Evolutionary conservation across 2,113 vertebrate species (phyloP).

Genomic region (Macrotus californicus): DNA sequence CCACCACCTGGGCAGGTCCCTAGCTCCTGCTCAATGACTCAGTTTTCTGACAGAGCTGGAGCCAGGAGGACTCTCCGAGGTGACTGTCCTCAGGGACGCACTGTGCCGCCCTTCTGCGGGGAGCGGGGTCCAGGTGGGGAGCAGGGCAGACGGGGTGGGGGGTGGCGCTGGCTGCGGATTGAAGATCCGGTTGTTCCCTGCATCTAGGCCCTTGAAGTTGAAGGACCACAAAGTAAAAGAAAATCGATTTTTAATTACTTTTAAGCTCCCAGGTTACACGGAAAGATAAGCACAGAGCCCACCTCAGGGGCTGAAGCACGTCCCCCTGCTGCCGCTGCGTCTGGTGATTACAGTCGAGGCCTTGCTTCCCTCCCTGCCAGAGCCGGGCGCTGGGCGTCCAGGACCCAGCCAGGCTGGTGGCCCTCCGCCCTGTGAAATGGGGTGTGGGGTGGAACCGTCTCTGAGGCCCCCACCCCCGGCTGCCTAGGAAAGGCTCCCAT

Average conservation of each 20-base stretch:
- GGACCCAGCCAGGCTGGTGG: neutral
- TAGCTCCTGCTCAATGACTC: fast-evolving
- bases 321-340: fast-evolving
- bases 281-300: neutral
- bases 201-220: neutral
- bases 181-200: neutral
- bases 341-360: neutral
- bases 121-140: too few species aligned
- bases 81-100: fast-evolving
- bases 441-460: neutral
- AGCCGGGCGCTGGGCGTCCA: neutral
- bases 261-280: neutral
- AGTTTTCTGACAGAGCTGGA: neutral
- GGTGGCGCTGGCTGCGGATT: neutral
- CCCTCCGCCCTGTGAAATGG: neutral
- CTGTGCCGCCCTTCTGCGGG: fast-evolving
- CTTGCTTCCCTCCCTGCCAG: neutral
- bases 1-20: neutral
- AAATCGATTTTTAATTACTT: conserved; percentile 50
- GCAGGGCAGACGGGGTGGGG: neutral
- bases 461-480: neutral
- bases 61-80: fast-evolving
- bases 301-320: fast-evolving
- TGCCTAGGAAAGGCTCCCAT: fast-evolving
- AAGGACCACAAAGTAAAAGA: neutral